Evolutionary conservation across 2,888 invertebrate genomes (phyloP), one percentile per base, ranked within the genome.

Genomic region (Coelopa pilipes): DNA sequence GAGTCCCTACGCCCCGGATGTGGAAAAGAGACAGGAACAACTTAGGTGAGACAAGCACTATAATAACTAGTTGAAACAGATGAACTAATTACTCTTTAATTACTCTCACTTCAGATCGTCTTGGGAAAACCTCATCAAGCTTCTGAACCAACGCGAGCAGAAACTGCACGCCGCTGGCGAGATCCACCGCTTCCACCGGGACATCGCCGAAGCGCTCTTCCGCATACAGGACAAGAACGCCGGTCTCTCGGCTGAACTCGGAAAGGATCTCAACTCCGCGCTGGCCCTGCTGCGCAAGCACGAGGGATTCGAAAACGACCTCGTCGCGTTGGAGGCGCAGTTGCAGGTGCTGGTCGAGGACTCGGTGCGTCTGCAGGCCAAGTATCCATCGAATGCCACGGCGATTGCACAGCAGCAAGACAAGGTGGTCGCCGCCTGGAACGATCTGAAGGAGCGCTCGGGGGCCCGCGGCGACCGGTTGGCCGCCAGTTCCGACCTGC

Each of bases 161-260:
- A 93, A 96, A 59, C 89, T 99, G 55, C 93, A 93, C 84, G 98
- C 97, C 0, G 99, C 99, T 1, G 98, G 96, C 12, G 97, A 98
- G 89, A 96, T 99, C 79, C 99, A 99, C 88, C 92, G 97, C 72
- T 99, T 98, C 91, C 98, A 99, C 88, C 92, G 98, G 71, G 98
- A 98, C 88, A 96, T 95, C 1, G 95, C 94, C 24, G 98, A 98
- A 84, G 94, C 97, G 1, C 87, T 96, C 11, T 93, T 95, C 57
- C 90, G 98, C 34, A 97, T 96, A 57, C 95, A 94, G 78, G 97
- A 96, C 85, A 96, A 97, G 84, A 92, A 94, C 77, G 94, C 94
- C 0, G 93, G 93, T 3, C 91, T 99, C 59, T 94, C 95, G 0
- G 93, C 93, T 1, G 94, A 95, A 78, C 88, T 93, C 17, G 93